These are phyloP conservation scores for Pseudoips prasinana DNA, from an alignment of 2,888 invertebrate genomes.

Conservation along the genomic window DNA sequence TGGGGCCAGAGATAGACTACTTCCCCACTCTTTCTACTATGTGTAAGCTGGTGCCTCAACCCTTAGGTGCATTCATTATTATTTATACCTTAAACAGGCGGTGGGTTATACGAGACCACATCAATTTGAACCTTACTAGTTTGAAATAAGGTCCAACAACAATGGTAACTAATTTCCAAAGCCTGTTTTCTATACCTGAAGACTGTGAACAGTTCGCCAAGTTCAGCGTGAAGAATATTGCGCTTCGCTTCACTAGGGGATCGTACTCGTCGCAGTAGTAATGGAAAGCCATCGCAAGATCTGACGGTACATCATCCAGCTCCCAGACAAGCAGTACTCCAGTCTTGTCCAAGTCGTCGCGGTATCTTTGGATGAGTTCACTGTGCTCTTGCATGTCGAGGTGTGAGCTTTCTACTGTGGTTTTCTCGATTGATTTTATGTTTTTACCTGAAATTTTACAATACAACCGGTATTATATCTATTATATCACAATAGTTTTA, in stretches of 20 bases:
- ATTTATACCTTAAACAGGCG: too few relatives aligned
- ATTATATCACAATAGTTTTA: too few relatives aligned
- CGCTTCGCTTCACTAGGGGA: slow-evolving; percentile 65
- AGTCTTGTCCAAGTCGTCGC: slow-evolving; percentile 46
- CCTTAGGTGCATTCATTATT: too few relatives aligned
- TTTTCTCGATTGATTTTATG: slow-evolving; percentile 42
- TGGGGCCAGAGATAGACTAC: neutral
- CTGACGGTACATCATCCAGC: slow-evolving; percentile 58
- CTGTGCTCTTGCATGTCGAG: slow-evolving; percentile 51
- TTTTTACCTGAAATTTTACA: slow-evolving; percentile 55
- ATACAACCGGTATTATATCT: too few relatives aligned
- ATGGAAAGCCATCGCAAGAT: slow-evolving; percentile 74
- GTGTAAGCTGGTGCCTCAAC: too few relatives aligned
- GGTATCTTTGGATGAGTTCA: slow-evolving; percentile 58
- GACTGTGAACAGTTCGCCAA: slow-evolving; percentile 50
- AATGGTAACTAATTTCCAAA: too few relatives aligned
- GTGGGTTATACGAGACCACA: too few relatives aligned
- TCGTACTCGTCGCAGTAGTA: slow-evolving; percentile 76
- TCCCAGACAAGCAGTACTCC: slow-evolving; percentile 69
- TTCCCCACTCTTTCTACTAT: neutral
- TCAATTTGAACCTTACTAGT: too few relatives aligned
- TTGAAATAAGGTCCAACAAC: too few relatives aligned
- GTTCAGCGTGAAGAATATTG: slow-evolving; percentile 72
- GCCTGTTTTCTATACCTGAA: slow-evolving; percentile 52
- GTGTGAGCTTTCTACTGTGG: slow-evolving; percentile 48